These are phyloP conservation scores for Drosophila pseudoananassae DNA, from an alignment of 1,140 invertebrate species.

Conservation along the genomic window DNA sequence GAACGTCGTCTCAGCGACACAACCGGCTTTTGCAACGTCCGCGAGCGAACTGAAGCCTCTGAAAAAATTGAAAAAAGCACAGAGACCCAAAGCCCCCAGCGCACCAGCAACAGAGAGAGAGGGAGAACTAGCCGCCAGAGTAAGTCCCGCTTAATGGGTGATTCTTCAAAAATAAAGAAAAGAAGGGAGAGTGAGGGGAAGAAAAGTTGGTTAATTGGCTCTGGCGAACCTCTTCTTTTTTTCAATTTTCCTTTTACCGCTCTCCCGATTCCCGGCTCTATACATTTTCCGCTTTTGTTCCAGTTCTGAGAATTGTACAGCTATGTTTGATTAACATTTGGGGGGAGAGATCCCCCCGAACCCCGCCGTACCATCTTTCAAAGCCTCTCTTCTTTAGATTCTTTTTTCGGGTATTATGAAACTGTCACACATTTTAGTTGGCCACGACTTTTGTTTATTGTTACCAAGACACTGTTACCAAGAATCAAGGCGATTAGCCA, in stretches of 20 bases:
- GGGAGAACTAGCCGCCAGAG: background rate
- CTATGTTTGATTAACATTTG: slow-evolving; percentile 79
- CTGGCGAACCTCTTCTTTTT: slow-evolving; percentile 64
- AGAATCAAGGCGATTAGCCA: slow-evolving; percentile 52
- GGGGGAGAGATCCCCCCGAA: slow-evolving; percentile 22
- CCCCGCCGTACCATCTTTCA: slow-evolving; percentile 14
- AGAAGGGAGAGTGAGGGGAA: background rate
- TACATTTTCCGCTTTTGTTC: slow-evolving; percentile 53
- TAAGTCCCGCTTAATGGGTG: slow-evolving; percentile 2
- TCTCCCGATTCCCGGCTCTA: slow-evolving; percentile 16
- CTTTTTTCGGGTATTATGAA: slow-evolving; percentile 62
- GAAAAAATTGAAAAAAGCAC: slow-evolving; percentile 19
- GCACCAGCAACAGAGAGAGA: slow-evolving; percentile 1
- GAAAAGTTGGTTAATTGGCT: slow-evolving; percentile 63
- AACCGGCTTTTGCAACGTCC: slow-evolving; percentile 67
- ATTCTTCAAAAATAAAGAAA: background rate
- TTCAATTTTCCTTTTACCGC: slow-evolving; percentile 44
- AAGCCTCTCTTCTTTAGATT: slow-evolving; percentile 14
- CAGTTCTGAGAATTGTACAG: slow-evolving; percentile 78
- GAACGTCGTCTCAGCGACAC: slow-evolving; percentile 20
- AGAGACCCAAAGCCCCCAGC: slow-evolving; percentile 41
- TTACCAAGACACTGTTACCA: slow-evolving; percentile 19
- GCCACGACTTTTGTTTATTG: slow-evolving; percentile 63
- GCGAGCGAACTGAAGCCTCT: slow-evolving; percentile 51
- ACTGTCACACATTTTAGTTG: slow-evolving; percentile 72